Evolutionary conservation across 2,113 vertebrate genomes (phyloP).

Genomic region (Pavo muticus): DNA sequence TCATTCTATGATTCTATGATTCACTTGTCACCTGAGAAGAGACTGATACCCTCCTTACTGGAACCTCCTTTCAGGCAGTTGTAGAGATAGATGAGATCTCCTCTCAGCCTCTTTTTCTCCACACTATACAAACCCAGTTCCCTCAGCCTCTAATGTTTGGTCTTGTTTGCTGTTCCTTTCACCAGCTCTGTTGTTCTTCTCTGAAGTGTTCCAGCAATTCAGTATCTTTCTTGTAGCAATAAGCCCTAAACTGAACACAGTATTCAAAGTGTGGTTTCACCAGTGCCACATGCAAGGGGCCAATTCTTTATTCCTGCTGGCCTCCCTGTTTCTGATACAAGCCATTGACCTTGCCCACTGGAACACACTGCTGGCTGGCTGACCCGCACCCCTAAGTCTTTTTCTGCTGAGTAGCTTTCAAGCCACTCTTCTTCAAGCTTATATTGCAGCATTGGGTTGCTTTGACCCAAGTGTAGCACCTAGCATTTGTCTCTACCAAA

Average conservation of each 20-base stretch:
- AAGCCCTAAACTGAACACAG: neutral
- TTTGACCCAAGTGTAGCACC: neutral
- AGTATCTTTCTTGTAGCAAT: neutral
- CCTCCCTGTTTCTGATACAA: neutral
- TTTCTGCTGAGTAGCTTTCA: neutral
- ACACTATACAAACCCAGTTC: neutral
- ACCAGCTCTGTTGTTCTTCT: neutral
- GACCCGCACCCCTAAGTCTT: neutral
- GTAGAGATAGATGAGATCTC: neutral
- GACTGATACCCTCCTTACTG: neutral
- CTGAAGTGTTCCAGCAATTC: neutral
- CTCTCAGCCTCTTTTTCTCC: neutral
- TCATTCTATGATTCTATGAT: too few relatives aligned
- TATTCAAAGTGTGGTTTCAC: neutral
- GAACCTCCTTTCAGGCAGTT: neutral
- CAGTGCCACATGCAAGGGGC: neutral
- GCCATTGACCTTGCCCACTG: neutral
- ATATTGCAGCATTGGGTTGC: neutral
- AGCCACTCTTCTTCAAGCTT: neutral
- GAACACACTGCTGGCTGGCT: neutral
- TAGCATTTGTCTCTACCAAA: neutral
- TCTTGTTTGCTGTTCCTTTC: neutral
- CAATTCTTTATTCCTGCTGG: neutral
- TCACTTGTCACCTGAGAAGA: neutral
- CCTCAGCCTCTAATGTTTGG: neutral